Conservation (phyloP, 2,888 invertebrate genomes). For the Agrochola litura region DNA sequence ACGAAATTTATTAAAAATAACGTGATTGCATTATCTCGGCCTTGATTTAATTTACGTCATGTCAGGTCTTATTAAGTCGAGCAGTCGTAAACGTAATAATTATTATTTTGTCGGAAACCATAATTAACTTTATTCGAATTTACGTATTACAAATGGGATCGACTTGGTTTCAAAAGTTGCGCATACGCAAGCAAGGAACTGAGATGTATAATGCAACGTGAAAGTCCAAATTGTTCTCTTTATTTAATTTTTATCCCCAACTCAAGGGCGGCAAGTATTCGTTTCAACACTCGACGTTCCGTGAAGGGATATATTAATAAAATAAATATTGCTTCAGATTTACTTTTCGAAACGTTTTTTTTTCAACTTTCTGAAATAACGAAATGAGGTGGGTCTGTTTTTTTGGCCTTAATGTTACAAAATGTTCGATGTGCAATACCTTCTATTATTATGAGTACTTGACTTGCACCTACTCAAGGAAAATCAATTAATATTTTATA, state of each 20-base stretch:
- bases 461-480: not conserved
- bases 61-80: conserved; percentile 8
- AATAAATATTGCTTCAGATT: conserved; percentile 31
- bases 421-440: not conserved
- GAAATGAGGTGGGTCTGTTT: conserved; percentile 10
- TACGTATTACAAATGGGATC: conserved; percentile 19
- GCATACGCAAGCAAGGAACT: conserved; percentile 28
- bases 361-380: conserved; percentile 25
- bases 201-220: conserved; percentile 52
- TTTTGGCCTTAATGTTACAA: conserved; percentile 15
- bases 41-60: conserved; percentile 9
- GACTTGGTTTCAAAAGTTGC: conserved; percentile 16
- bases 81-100: conserved; percentile 4
- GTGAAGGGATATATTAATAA: conserved; percentile 57
- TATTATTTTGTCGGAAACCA: conserved; percentile 10
- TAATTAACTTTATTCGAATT: conserved; percentile 22
- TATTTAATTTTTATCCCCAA: conserved; percentile 66
- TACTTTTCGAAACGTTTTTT: conserved; percentile 29
- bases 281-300: conserved; percentile 38
- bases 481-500: conserved; percentile 38
- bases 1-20: not conserved
- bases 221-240: conserved; percentile 62
- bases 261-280: conserved; percentile 67
- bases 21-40: not conserved
- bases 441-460: not conserved